Percentiles rank a stretch among this genome's conserved stretches.
phyloP scores from a whole-genome alignment of 2,888 invertebrate species.

The Platycnemis pennipes region DNA sequence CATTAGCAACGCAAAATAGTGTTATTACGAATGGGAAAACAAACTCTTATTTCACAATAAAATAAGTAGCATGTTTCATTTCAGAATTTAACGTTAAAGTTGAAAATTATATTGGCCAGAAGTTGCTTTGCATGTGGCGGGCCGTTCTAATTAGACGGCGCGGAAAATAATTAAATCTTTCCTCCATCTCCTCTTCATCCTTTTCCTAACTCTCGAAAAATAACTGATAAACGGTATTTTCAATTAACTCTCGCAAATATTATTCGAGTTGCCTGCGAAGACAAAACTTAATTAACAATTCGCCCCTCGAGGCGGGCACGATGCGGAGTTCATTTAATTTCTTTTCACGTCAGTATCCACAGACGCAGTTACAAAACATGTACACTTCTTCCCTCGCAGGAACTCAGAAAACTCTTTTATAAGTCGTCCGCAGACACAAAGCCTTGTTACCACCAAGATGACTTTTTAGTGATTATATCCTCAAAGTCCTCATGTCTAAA shows the following conservation, averaged over 20 bases:
- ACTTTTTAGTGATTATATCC: neutral
- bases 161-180: neutral
- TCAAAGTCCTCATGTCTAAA: neutral
- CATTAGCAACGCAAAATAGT: too few relatives aligned
- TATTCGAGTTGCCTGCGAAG: neutral
- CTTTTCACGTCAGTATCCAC: neutral
- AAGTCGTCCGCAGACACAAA: neutral
- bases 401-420: neutral
- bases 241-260: neutral
- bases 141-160: neutral
- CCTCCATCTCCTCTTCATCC: neutral
- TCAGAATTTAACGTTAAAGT: neutral
- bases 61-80: neutral
- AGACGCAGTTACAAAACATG: neutral
- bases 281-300: neutral
- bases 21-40: neutral
- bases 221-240: neutral
- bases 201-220: neutral
- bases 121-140: neutral
- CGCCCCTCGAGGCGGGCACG: neutral
- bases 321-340: neutral
- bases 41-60: neutral
- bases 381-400: neutral
- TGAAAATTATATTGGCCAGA: neutral
- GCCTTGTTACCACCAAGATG: neutral